Base-by-base conservation (phyloP, 2,888 invertebrate species). In the Scaptomyza cyrtandrae region DNA sequence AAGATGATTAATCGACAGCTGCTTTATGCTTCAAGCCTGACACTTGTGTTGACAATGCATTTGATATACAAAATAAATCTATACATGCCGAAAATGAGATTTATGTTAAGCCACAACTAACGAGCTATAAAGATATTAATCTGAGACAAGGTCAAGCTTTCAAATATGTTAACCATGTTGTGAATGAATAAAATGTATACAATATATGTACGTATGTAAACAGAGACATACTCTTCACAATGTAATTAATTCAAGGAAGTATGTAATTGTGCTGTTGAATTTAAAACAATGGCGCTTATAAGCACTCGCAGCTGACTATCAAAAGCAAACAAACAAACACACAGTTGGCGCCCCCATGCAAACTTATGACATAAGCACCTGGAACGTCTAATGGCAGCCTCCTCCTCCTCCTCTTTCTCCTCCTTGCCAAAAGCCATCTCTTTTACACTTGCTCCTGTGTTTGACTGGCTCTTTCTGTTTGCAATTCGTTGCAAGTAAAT, bases 291-390 rank as follows among this genome's bases (percentile, higher is more conserved):
- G 74, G 53, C 61, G 67, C 59, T 72, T 60, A 59, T 69, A 70
- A 65, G 64, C 69, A 70, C 65, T 79, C 64, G 35, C 71, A 67
- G 55, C 56, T 70, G 71, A 86, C 71, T 85, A 72, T 78, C 52
- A 60, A 71, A 64, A 3, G 24, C 52, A 79, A 64, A 59, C 31
- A 55, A 6, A 44, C 46, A 46, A 45, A 57, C 45, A 60, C 61
- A 43, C 63, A 64, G 43, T 52, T 63, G 65, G 81, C 64, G 66
- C 61, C 71, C 50, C 61, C 78, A 41, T 68, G 57, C 73, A 61
- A 74, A 59, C 75, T 55, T 62, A 88, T 90, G 90, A 90, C 90
- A 90, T 90, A 90, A 90, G 84, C 75, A 69, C 64, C 72, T 67
- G 66, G 44, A 62, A 57, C 48, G 69, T 84, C 84, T 75, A 78